These are phyloP conservation scores for Epinotia demarniana DNA, from an alignment of 2,888 invertebrate genomes.

Conservation along the genomic window DNA sequence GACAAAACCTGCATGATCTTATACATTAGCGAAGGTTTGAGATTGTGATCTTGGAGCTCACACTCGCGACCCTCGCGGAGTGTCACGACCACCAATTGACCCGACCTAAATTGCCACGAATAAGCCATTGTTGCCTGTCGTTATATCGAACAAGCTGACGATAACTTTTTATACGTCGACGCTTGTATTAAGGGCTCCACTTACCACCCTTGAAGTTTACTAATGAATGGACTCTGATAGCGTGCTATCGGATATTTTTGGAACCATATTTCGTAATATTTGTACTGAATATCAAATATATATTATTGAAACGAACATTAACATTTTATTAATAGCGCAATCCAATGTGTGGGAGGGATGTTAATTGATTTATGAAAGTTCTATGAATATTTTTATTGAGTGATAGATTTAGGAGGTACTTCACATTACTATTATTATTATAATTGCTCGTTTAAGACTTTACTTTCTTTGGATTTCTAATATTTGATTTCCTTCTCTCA, in stretches of 20 bases:
- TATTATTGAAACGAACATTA: constrained; percentile 1
- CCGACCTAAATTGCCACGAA: constrained; percentile 72
- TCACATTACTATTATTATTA: constrained; percentile 8
- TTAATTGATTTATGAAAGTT: constrained; percentile 33
- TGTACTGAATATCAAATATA: constrained; percentile 25
- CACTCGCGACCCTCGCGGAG: constrained; percentile 55
- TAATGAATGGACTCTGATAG: constrained; percentile 37
- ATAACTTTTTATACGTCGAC: constrained; percentile 60
- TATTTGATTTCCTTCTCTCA: constrained; percentile 14
- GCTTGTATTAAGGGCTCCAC: constrained; percentile 56
- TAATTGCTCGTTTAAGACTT: constrained; percentile 12
- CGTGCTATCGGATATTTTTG: constrained; percentile 28
- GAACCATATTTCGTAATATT: constrained; percentile 13
- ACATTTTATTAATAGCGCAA: constrained; percentile 37
- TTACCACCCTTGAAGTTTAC: constrained; percentile 55
- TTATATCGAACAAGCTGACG: constrained; percentile 68
- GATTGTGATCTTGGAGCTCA: constrained; percentile 30
- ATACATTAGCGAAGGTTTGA: constrained; percentile 21
- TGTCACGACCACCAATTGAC: constrained; percentile 70
- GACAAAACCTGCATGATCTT: not conserved
- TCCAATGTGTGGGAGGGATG: constrained; percentile 20
- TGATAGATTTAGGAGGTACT: constrained; percentile 13
- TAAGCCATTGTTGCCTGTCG: constrained; percentile 64
- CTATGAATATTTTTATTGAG: constrained; percentile 16
- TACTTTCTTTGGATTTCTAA: constrained; percentile 16